A percentile compares a stretch with the other conserved stretches of the same genome.
These are phyloP conservation scores for Sinonovacula constricta DNA, from an alignment of 1,140 invertebrate genomes.

Conservation along the genomic window DNA sequence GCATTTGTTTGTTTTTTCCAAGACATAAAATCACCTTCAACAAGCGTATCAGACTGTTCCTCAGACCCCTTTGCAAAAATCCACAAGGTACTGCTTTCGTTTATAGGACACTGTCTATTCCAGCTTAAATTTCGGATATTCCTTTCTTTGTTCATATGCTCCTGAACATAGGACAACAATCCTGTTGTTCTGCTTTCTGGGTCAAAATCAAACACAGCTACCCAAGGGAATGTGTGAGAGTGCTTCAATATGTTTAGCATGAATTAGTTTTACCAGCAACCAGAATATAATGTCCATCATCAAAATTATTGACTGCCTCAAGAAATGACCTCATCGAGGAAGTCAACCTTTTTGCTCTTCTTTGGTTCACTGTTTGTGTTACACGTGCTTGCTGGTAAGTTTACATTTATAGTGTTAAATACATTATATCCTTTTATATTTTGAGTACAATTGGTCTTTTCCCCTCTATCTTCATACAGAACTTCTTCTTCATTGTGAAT, in stretches of 20 bases:
- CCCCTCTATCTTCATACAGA: no score
- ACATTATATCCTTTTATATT: no score
- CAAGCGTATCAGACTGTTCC: constrained; percentile 50
- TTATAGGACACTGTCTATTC: constrained; percentile 34
- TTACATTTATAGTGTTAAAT: no score
- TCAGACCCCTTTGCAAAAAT: constrained; percentile 52
- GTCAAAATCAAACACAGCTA: constrained; percentile 64
- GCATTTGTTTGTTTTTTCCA: constrained; percentile 51
- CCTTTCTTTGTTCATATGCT: constrained; percentile 40
- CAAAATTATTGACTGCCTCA: constrained; percentile 3
- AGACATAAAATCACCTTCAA: constrained; percentile 7
- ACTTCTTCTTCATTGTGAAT: no score
- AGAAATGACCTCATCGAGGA: no score
- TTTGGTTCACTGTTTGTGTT: no score
- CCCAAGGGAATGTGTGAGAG: constrained; percentile 57
- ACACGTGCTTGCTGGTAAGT: no score
- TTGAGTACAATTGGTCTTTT: no score
- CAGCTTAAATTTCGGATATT: constrained; percentile 51
- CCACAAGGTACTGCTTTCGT: constrained; percentile 58
- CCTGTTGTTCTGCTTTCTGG: constrained; percentile 49
- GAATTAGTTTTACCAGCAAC: not conserved
- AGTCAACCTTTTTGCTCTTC: no score
- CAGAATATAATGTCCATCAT: constrained; percentile 29
- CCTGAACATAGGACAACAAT: constrained; percentile 45
- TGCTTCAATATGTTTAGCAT: constrained; percentile 23